Conservation (phyloP, 1,140 invertebrate species). For the Bombus superbus region DNA sequence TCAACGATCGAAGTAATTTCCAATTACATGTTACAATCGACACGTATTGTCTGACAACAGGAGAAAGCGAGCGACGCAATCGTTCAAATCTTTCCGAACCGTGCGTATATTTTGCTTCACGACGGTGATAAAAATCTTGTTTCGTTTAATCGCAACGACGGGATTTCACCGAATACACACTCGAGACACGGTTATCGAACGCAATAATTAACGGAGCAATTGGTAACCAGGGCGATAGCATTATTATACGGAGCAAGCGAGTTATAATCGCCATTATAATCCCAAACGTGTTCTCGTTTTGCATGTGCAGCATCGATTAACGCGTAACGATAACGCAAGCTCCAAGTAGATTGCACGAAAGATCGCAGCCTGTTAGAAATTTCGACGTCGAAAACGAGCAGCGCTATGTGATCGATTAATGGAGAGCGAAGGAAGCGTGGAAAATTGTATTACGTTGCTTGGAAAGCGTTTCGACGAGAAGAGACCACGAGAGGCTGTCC, state of each 20-base stretch:
- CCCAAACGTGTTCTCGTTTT: not conserved
- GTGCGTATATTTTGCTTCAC: no score
- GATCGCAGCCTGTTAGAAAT: not conserved
- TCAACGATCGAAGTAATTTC: not conserved
- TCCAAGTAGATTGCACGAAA: not conserved
- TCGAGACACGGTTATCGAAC: not conserved
- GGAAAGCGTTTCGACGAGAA: not conserved
- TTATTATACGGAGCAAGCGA: not conserved
- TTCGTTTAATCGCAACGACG: not conserved
- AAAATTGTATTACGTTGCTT: not conserved
- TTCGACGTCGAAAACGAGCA: not conserved
- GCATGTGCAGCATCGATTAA: not conserved
- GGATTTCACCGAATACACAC: not conserved
- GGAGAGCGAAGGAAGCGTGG: not conserved
- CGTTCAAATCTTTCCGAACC: no score
- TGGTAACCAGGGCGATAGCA: not conserved
- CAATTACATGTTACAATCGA: not conserved
- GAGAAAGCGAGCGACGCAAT: no score
- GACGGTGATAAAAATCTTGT: not conserved
- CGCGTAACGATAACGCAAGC: not conserved
- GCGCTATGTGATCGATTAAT: not conserved
- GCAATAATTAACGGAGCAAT: slow-evolving; percentile 15
- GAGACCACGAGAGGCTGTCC: no score
- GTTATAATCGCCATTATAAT: slow-evolving; percentile 2
- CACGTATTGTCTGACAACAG: no score